These are phyloP conservation scores for Pseudopleuronectes americanus DNA, from an alignment of 2,797 vertebrate genomes.

Conservation along the genomic window DNA sequence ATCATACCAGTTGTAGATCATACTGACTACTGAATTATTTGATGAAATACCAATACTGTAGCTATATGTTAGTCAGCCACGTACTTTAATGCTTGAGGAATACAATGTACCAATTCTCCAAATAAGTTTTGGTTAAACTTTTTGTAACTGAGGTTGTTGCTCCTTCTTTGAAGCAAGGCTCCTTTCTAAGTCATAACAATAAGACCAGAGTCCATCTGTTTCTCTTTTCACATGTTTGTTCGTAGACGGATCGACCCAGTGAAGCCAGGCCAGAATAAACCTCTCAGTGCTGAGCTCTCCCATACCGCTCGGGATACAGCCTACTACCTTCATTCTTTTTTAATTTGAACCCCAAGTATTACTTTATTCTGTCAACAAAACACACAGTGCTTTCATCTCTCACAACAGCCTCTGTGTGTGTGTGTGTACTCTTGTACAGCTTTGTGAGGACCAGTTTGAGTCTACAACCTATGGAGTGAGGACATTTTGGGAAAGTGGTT, in stretches of 20 bases:
- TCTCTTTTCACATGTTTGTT: constrained; percentile 31
- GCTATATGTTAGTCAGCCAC: background rate
- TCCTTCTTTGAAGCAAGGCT: background rate
- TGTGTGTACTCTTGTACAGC: constrained; percentile 11
- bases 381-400: constrained; percentile 30
- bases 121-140: background rate
- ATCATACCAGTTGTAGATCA: background rate
- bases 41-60: no score
- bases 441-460: no score
- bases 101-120: background rate
- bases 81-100: background rate
- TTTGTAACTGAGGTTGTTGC: no score
- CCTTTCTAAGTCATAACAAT: background rate
- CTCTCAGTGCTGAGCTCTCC: constrained; percentile 30
- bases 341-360: constrained; percentile 37
- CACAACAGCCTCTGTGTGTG: constrained; percentile 20
- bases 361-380: constrained; percentile 26
- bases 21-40: background rate
- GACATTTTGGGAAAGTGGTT: no score
- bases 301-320: constrained; percentile 14
- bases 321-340: constrained; percentile 11
- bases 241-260: background rate
- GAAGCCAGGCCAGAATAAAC: constrained; percentile 50
- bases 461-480: no score
- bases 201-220: constrained; percentile 22